These are phyloP conservation scores for Vanessa cardui DNA, from an alignment of 2,888 invertebrate species.

Conservation along the genomic window DNA sequence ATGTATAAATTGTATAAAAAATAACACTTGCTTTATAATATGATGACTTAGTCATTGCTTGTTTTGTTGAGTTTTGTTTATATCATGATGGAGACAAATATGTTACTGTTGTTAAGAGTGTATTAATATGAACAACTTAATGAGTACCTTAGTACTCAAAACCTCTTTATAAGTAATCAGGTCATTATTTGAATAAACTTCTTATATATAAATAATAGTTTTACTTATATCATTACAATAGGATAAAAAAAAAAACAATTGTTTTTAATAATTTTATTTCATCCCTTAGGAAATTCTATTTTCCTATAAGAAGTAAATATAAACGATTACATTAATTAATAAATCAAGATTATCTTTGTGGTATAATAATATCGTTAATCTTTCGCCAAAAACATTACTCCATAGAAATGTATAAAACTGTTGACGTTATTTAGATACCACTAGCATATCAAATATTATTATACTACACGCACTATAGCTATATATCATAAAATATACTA, in stretches of 20 bases:
- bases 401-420: slow-evolving; percentile 77
- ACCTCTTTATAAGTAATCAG: slow-evolving; percentile 32
- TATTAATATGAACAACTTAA: slow-evolving; percentile 15
- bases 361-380: slow-evolving; percentile 63
- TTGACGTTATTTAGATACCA: slow-evolving; percentile 47
- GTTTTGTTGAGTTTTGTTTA: slow-evolving; percentile 27
- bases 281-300: slow-evolving; percentile 66
- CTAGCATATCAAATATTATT: slow-evolving; percentile 52
- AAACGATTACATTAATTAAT: slow-evolving; percentile 63
- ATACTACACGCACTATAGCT: slow-evolving; percentile 45
- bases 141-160: slow-evolving; percentile 28
- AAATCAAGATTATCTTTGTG: slow-evolving; percentile 60
- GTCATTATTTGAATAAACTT: slow-evolving; percentile 34
- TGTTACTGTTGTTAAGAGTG: slow-evolving; percentile 27
- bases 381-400: slow-evolving; percentile 66
- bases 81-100: slow-evolving; percentile 17
- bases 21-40: slow-evolving; percentile 13
- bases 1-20: slow-evolving; percentile 6
- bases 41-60: slow-evolving; percentile 26
- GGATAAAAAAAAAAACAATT: slow-evolving; percentile 30
- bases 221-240: background rate
- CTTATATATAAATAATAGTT: slow-evolving; percentile 19
- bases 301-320: slow-evolving; percentile 67
- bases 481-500: slow-evolving; percentile 28
- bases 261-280: slow-evolving; percentile 42